Evolutionary conservation across 2,888 invertebrate genomes (phyloP), one percentile per base, ranked within the genome.

Genomic region (Polyommatus icarus): DNA sequence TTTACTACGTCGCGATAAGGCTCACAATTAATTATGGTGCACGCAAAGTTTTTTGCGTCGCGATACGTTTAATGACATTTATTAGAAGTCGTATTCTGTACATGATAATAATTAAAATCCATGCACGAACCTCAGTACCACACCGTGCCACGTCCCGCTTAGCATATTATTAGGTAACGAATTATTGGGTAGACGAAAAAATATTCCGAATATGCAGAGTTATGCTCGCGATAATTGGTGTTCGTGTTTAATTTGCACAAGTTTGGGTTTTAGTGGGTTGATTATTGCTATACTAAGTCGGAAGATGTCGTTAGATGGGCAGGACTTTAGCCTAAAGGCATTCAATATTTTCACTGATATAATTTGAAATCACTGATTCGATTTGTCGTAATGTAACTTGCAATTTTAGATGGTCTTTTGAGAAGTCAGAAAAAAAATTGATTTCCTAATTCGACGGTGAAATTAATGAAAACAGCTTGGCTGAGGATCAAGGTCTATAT

Each of bases 101-200:
- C 93, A 93, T 93, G 93, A 92, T 87, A 92, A 93, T 93, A 93
- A 93, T 93, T 93, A 93, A 93, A 93, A 93, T 88, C 90, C 89
- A 93, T 93, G 93, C 93, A 93, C 93, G 93, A 93, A 93, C 84
- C 83, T 80, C 84, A 84, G 93, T 93, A 89, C 93, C 93, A 91
- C 83, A 89, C 91, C 87, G 93, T 93, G 82, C 93, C 91, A 80
- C 85, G 91, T 86, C 82, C 80, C 84, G 83, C 84, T 90, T 89
- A 88, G 89, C 91, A 90, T 91, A 91, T 91, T 90, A 90, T 91
- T 90, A 90, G 87, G 87, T 89, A 81, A 84, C 83, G 84, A 87
- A 87, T 86, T 86, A 85, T 86, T 84, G 84, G 84, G 83, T 83
- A 82, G 83, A 83, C 83, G 82, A 83, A 82, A 79, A 78, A 79